Evolutionary conservation across 2,888 invertebrate genomes (phyloP).

Genomic region (Zele albiditarsus): DNA sequence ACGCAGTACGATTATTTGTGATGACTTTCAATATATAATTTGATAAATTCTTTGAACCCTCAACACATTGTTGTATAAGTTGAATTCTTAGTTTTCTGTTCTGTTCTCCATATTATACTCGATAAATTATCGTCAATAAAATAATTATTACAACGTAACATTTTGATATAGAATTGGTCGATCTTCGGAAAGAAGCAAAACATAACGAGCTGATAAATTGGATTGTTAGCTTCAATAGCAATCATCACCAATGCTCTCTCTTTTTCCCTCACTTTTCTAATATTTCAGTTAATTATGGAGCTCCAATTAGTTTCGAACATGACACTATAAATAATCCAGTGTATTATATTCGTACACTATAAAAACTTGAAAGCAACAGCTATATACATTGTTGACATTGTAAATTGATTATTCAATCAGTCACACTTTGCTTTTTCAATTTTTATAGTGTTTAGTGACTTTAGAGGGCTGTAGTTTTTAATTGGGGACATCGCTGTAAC

Average conservation of each 20-base stretch:
- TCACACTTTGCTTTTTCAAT: neutral
- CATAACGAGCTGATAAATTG: conserved; percentile 16
- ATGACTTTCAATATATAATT: conserved; percentile 25
- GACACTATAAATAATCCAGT: conserved; percentile 2
- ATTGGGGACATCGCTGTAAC: conserved; percentile 70
- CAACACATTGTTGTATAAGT: conserved; percentile 30
- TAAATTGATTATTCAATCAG: neutral
- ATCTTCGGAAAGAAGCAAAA: conserved; percentile 43
- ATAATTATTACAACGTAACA: conserved; percentile 28
- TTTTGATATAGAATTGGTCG: conserved; percentile 37
- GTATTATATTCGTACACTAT: neutral
- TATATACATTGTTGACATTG: neutral
- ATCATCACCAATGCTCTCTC: conserved; percentile 1
- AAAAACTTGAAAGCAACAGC: neutral
- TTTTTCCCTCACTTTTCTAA: neutral
- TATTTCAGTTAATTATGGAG: neutral
- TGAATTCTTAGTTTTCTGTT: neutral
- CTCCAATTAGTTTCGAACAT: neutral
- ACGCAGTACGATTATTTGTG: conserved; percentile 28
- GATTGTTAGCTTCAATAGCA: conserved; percentile 14
- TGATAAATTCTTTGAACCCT: conserved; percentile 22
- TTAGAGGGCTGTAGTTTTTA: conserved; percentile 72
- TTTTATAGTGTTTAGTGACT: neutral
- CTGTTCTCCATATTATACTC: neutral
- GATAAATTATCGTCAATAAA: conserved; percentile 18